These are phyloP conservation scores for Drosophila mimetica DNA, from an alignment of 2,888 invertebrate genomes.

Conservation along the genomic window DNA sequence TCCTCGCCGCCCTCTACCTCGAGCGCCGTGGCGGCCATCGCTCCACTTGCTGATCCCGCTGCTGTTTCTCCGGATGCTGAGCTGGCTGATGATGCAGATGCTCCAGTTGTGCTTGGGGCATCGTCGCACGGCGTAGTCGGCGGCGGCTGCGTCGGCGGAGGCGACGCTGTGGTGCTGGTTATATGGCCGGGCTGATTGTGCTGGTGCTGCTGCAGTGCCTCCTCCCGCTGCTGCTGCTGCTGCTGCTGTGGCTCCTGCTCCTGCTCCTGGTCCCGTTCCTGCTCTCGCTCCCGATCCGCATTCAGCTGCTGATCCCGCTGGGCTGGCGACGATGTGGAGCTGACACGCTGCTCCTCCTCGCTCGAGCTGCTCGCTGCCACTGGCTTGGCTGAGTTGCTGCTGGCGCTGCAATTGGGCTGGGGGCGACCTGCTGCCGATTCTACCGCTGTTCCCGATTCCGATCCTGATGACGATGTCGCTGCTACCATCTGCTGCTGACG, in stretches of 20 bases:
- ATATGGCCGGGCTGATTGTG: conserved; percentile 79
- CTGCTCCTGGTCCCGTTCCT: conserved; percentile 9
- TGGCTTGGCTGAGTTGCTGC: conserved; percentile 33
- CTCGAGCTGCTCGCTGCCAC: conserved; percentile 32
- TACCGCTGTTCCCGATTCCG: conserved; percentile 23
- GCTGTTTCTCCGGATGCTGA: conserved; percentile 43
- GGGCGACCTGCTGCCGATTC: conserved; percentile 37
- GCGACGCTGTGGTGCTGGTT: conserved; percentile 83
- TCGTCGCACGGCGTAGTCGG: conserved; percentile 64
- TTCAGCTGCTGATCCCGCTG: conserved; percentile 61
- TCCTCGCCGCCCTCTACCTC: conserved; percentile 57
- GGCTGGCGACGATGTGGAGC: conserved; percentile 62
- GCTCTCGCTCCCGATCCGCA: conserved; percentile 57
- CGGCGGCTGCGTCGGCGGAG: conserved; percentile 51
- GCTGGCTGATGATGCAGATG: conserved; percentile 49
- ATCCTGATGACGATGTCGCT: conserved; percentile 74
- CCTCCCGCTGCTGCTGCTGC: conserved; percentile 41
- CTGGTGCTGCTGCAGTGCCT: conserved; percentile 33
- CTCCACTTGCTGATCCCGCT: conserved; percentile 32
- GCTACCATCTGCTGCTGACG: conserved; percentile 77
- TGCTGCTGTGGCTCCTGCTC: conserved; percentile 38
- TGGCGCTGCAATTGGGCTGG: conserved; percentile 27
- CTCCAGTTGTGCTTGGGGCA: conserved; percentile 64
- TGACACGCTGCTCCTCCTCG: conserved; percentile 57
- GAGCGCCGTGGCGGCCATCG: conserved; percentile 53